These are phyloP conservation scores for Momotus momota DNA, from an alignment of 2,797 vertebrate species.

Conservation along the genomic window DNA sequence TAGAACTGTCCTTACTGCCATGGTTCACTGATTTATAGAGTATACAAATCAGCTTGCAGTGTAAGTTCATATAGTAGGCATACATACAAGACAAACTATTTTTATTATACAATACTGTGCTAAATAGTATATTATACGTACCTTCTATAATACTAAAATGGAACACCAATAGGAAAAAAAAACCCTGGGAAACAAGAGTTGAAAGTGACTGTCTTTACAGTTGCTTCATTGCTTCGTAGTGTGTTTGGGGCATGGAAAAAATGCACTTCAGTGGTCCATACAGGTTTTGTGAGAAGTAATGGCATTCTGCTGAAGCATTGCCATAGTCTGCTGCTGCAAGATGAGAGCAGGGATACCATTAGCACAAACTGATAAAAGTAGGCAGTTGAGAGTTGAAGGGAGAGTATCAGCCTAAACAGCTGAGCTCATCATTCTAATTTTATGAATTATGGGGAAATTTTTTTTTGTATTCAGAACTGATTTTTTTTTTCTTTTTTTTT, in stretches of 20 bases:
- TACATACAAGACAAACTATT: slow-evolving; percentile 1
- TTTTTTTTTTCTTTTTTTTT: not conserved
- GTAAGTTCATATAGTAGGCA: slow-evolving; percentile 22
- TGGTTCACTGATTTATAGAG: not conserved
- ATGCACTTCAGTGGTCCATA: not conserved
- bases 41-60: slow-evolving; percentile 21
- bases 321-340: not conserved
- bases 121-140: not conserved
- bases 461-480: slow-evolving; percentile 3
- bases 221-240: not conserved
- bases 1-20: not conserved
- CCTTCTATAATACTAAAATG: slow-evolving; percentile 1
- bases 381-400: not conserved
- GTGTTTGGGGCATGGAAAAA: not conserved
- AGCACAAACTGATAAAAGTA: not conserved
- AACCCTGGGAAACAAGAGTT: not conserved
- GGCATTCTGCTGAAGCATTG: not conserved
- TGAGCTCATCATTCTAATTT: not conserved
- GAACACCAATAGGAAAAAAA: not conserved
- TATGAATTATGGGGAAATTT: not conserved
- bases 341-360: not conserved
- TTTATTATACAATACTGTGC: not conserved
- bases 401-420: not conserved
- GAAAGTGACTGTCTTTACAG: not conserved
- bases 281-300: not conserved